Evolutionary conservation across 2,888 invertebrate genomes (phyloP).

Genomic region (Macropis europaea): DNA sequence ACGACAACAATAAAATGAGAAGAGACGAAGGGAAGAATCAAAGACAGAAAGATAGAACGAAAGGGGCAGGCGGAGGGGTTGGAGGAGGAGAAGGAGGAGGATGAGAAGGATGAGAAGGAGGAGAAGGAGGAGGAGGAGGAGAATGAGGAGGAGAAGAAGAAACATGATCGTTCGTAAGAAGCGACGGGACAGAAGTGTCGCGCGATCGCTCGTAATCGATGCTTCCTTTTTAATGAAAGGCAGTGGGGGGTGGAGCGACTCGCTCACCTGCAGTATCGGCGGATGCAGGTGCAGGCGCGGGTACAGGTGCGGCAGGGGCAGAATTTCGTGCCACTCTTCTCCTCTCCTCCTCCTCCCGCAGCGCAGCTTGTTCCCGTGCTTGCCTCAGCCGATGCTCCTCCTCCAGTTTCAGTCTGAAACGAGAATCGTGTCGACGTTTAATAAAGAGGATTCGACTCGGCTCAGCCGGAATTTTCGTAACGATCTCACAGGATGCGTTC

Average conservation of each 20-base stretch:
- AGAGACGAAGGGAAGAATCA: constrained; percentile 19
- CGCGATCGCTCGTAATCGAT: constrained; percentile 62
- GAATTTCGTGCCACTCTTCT: constrained; percentile 77
- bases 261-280: constrained; percentile 79
- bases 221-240: constrained; percentile 77
- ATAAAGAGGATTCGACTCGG: constrained; percentile 10
- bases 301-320: constrained; percentile 73
- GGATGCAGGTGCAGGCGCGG: constrained; percentile 77
- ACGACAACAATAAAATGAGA: too few relatives aligned
- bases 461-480: not conserved
- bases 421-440: constrained; percentile 27
- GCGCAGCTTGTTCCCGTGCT: constrained; percentile 82
- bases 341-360: constrained; percentile 82
- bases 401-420: constrained; percentile 84
- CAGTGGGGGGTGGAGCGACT: constrained; percentile 79
- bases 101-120: not conserved
- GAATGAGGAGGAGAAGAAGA: not conserved
- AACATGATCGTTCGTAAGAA: constrained; percentile 24
- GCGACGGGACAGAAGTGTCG: constrained; percentile 52
- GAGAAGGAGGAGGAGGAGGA: not conserved
- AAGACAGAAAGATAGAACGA: constrained; percentile 20
- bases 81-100: not conserved
- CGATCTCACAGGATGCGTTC: not conserved
- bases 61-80: not conserved
- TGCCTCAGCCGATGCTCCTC: constrained; percentile 85